These are phyloP conservation scores for Spodoptera littoralis DNA, from an alignment of 2,888 invertebrate species.

Conservation along the genomic window DNA sequence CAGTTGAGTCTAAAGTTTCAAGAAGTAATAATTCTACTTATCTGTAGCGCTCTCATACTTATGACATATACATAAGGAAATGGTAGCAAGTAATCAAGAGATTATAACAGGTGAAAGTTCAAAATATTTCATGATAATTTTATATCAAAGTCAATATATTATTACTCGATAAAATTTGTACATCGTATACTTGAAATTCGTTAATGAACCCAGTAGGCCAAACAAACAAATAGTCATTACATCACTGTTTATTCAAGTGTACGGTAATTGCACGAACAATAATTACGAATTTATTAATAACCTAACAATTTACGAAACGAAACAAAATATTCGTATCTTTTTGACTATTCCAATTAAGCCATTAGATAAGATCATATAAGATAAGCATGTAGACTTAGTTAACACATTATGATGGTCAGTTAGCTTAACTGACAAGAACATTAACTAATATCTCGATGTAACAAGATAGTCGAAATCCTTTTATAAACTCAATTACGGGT, in stretches of 20 bases:
- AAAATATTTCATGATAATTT: conserved; percentile 1
- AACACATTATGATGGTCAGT: conserved; percentile 51
- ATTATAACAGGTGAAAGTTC: conserved; percentile 19
- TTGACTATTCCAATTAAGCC: conserved; percentile 24
- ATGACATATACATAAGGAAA: background rate
- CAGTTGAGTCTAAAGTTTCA: too few relatives aligned
- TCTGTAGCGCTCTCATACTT: too few relatives aligned
- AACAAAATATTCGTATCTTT: conserved; percentile 2
- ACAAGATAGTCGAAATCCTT: conserved; percentile 41
- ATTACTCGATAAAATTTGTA: too few relatives aligned
- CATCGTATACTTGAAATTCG: too few relatives aligned
- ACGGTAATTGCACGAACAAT: conserved; percentile 1
- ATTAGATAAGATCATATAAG: conserved; percentile 37
- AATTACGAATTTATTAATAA: conserved; percentile 1
- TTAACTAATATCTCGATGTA: conserved; percentile 30
- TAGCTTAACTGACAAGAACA: conserved; percentile 40
- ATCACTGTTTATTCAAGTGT: conserved; percentile 20
- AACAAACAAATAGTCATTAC: background rate
- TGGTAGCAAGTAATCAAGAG: background rate
- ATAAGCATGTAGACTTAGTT: conserved; percentile 35
- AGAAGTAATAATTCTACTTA: too few relatives aligned
- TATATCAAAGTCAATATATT: background rate
- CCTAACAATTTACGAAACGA: background rate
- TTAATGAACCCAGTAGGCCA: background rate
- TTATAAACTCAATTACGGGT: conserved; percentile 25